Evolutionary conservation across 2,797 vertebrate species (phyloP), one percentile per base, ranked within the genome.

Genomic region (Chelonia mydas): DNA sequence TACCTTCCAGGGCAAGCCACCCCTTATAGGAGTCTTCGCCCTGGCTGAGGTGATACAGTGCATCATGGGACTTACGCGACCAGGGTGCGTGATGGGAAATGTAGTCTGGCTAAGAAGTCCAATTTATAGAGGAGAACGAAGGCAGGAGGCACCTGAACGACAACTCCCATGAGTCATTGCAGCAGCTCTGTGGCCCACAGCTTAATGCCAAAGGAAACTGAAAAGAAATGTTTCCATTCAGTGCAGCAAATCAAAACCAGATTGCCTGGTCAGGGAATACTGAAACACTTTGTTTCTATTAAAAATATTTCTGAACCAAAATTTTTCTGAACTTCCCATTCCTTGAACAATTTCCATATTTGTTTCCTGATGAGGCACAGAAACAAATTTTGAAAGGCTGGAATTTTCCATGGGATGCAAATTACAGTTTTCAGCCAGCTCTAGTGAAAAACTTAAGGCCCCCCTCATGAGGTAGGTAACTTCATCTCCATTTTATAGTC

Each of bases 321-420:
- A 1, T 59, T 68, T 93, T 94, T 89, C 88, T 72, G 37, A 72
- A 72, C 54, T 83, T 55, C 33, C 49, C 87, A 89, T 84, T 84
- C 86, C 74, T n/a, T 57, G 55, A 81, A 95, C 65, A 95, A 86
- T 49, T 87, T 89, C 92, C 89, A 88, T 95, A 93, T 95, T 94
- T 93, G 83, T 83, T 89, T 72, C 31, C 0, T 1, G 72, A 88
- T 33, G 49, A 88, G 94, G 45, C 81, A 84, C 74, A 95, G 85
- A 65, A 91, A 87, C 80, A 83, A 49, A 87, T 68, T 81, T 78
- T 47, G 27, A 84, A 65, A 13, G 51, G 65, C 90, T 5, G 23
- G 31, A 61, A 51, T 74, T 91, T 87, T 78, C 86, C 53, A 33
- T n/a, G 55, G 49, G 41, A n/a, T 27, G 37, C n/a, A 65, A 88